phyloP scores from a whole-genome alignment of 2,113 vertebrate genomes.

The Planiliza haematocheilus region DNA sequence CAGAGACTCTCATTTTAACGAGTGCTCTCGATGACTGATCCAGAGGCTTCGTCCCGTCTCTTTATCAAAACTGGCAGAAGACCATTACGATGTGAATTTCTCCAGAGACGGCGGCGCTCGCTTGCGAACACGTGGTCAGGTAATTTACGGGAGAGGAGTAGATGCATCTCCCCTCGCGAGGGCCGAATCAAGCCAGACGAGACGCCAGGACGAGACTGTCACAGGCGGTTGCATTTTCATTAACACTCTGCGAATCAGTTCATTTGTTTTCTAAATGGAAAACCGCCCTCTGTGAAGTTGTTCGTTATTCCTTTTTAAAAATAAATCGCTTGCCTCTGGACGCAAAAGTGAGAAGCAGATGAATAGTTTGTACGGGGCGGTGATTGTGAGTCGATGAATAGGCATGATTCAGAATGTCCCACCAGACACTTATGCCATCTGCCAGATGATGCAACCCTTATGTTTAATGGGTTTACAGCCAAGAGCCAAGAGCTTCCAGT shows the following conservation, averaged over 20 bases:
- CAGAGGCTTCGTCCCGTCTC: not conserved
- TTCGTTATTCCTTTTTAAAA: slow-evolving; percentile 21
- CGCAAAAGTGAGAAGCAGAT: slow-evolving; percentile 3
- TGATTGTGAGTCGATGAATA: slow-evolving; percentile 7
- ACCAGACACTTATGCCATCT: not conserved
- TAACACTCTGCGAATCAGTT: slow-evolving; percentile 30
- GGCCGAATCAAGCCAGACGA: slow-evolving; percentile 18
- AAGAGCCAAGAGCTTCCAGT: not conserved
- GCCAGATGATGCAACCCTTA: not conserved
- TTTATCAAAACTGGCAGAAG: slow-evolving; percentile 19
- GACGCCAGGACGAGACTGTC: slow-evolving; percentile 38
- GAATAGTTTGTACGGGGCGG: slow-evolving; percentile 14
- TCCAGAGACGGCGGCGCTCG: not conserved
- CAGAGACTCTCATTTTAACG: slow-evolving; percentile 8
- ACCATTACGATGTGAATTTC: slow-evolving; percentile 24
- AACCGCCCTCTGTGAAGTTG: slow-evolving; percentile 25
- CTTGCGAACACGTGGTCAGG: slow-evolving; percentile 7
- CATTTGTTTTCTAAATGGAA: slow-evolving; percentile 49
- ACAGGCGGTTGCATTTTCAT: slow-evolving; percentile 53
- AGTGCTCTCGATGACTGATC: slow-evolving; percentile 6
- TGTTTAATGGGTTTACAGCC: not conserved
- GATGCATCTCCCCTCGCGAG: slow-evolving; percentile 2
- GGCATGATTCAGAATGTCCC: slow-evolving; percentile 16
- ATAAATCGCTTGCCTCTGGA: slow-evolving; percentile 2
- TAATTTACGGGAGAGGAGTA: slow-evolving; percentile 26